phyloP scores from a whole-genome alignment of 2,113 vertebrate genomes.

The Amphilophus citrinellus region DNA sequence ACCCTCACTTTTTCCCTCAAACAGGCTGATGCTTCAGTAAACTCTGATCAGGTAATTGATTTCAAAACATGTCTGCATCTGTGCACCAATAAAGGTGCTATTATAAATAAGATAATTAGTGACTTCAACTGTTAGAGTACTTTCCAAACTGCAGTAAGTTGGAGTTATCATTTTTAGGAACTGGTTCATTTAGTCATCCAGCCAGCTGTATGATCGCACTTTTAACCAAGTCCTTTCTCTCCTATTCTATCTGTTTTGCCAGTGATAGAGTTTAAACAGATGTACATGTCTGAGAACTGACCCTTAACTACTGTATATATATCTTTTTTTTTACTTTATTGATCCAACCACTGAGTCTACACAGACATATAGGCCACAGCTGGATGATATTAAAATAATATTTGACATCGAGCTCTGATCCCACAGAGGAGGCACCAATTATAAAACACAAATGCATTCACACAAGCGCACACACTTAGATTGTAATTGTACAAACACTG shows the following conservation, averaged over 20 bases:
- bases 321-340: neutral
- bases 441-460: neutral
- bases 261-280: neutral
- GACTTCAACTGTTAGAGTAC: neutral
- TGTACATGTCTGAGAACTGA: neutral
- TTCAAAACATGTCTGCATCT: neutral
- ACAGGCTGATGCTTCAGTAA: neutral
- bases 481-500: neutral
- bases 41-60: neutral
- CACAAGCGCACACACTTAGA: neutral
- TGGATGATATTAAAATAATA: slow-evolving; percentile 20
- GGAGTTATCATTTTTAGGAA: neutral
- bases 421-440: neutral
- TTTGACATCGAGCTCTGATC: slow-evolving; percentile 19
- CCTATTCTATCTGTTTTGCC: neutral
- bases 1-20: neutral
- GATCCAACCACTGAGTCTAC: neutral
- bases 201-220: neutral
- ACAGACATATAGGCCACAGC: neutral
- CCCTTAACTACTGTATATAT: slow-evolving; percentile 7
- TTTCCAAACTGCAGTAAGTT: neutral
- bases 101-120: neutral
- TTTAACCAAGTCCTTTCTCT: neutral
- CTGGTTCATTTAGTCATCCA: neutral
- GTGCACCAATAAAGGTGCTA: neutral